Percentiles rank a stretch among this genome's conserved stretches.
phyloP scores from a whole-genome alignment of 2,113 vertebrate genomes.

The Sciurus niger region DNA sequence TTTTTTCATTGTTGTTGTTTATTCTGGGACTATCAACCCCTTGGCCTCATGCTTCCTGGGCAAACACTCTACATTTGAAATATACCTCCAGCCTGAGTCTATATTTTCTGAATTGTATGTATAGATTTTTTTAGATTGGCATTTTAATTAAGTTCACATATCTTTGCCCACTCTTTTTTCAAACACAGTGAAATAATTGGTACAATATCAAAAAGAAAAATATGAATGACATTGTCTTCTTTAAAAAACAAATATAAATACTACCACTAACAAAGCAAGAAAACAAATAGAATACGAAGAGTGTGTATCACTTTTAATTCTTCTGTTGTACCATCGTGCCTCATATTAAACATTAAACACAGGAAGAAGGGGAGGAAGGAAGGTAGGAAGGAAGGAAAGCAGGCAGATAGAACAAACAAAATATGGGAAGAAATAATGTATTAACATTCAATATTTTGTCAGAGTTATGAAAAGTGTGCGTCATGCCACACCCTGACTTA shows the following conservation, averaged over 20 bases:
- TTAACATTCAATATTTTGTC: neutral
- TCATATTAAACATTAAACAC: neutral
- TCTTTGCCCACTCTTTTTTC: neutral
- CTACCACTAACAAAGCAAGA: neutral
- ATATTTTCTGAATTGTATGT: neutral
- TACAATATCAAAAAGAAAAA: neutral
- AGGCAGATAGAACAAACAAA: neutral
- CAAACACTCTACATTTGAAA: neutral
- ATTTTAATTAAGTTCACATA: neutral
- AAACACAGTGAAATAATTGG: neutral
- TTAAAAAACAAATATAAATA: neutral
- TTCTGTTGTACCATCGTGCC: neutral
- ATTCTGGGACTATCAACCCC: neutral
- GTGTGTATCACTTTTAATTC: neutral
- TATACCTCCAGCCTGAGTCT: neutral
- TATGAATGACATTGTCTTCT: neutral
- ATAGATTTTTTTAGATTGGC: neutral
- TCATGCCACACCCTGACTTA: neutral
- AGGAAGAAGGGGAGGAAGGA: too few relatives aligned
- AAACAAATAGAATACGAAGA: neutral
- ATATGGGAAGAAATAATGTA: neutral
- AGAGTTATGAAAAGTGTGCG: neutral
- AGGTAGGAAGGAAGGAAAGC: neutral
- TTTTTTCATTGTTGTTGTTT: neutral
- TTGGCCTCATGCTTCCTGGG: neutral